Evolutionary conservation across 2,797 vertebrate genomes (phyloP).

Genomic region (Channa striata): DNA sequence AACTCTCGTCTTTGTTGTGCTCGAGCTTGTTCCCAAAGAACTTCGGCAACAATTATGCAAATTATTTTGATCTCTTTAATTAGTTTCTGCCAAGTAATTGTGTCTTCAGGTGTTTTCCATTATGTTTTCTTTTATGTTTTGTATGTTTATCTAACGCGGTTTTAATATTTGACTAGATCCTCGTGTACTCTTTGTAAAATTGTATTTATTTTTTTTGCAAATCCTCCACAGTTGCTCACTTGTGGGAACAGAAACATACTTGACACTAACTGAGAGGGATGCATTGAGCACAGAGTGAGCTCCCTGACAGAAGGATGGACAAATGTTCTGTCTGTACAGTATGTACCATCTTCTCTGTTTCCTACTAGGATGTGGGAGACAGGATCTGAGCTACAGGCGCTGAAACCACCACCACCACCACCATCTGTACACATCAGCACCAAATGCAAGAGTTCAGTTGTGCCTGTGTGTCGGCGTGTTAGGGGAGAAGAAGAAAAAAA

Average conservation of each 20-base stretch:
- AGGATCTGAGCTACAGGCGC: constrained; percentile 24
- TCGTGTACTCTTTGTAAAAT: neutral
- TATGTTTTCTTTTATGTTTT: constrained; percentile 44
- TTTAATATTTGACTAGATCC: neutral
- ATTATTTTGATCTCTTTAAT: constrained; percentile 63
- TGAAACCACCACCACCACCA: neutral
- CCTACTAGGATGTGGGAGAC: constrained; percentile 16
- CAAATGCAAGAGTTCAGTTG: constrained; percentile 6
- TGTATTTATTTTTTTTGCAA: neutral
- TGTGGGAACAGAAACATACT: constrained; percentile 1
- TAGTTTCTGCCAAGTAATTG: constrained; percentile 47
- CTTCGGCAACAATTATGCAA: constrained; percentile 52
- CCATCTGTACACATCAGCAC: constrained; percentile 19
- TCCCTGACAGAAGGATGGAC: constrained; percentile 35
- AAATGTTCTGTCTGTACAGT: constrained; percentile 3
- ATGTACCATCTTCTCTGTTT: constrained; percentile 35
- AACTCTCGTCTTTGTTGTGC: neutral
- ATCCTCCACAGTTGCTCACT: constrained; percentile 6
- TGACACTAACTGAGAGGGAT: constrained; percentile 14
- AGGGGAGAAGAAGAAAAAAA: no score
- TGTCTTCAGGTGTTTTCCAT: constrained; percentile 54
- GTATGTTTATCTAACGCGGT: constrained; percentile 28
- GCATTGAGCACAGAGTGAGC: constrained; percentile 14
- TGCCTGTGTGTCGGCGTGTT: constrained; percentile 34
- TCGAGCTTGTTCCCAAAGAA: constrained; percentile 23